These are phyloP conservation scores for Drosophila burlai DNA, from an alignment of 1,140 invertebrate species.

Conservation along the genomic window DNA sequence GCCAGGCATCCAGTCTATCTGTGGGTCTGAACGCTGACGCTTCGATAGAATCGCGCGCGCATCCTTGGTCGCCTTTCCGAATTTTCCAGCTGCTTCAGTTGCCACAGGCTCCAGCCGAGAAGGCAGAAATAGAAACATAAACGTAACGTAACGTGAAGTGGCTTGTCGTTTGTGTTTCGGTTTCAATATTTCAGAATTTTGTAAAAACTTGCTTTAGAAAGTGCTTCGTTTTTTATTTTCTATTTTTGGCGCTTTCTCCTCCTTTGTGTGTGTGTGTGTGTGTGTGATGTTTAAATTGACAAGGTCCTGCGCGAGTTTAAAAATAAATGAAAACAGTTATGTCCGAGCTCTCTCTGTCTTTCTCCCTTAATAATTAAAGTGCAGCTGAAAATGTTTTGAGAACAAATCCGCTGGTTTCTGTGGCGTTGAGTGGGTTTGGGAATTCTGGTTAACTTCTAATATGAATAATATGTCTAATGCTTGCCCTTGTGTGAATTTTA, in stretches of 20 bases:
- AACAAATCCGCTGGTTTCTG: slow-evolving; percentile 7
- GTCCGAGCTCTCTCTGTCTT: slow-evolving; percentile 19
- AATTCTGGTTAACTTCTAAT: slow-evolving; percentile 10
- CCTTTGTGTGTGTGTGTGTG: slow-evolving; percentile 20
- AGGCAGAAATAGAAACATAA: slow-evolving; percentile 24
- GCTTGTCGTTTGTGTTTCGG: not conserved
- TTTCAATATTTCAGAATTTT: slow-evolving; percentile 3
- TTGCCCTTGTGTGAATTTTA: too few relatives aligned
- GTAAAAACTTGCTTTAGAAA: slow-evolving; percentile 16
- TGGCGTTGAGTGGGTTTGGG: not conserved
- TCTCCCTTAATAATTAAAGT: slow-evolving; percentile 26
- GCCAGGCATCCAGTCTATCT: slow-evolving; percentile 69
- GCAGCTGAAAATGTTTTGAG: slow-evolving; percentile 27
- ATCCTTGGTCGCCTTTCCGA: slow-evolving; percentile 12
- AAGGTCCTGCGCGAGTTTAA: slow-evolving; percentile 61
- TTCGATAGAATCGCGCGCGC: slow-evolving; percentile 52
- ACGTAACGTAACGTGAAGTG: slow-evolving; percentile 41
- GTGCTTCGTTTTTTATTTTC: slow-evolving; percentile 16
- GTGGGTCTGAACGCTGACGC: slow-evolving; percentile 52
- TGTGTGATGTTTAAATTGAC: slow-evolving; percentile 46
- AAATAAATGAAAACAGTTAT: slow-evolving; percentile 74
- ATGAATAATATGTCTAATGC: too few relatives aligned
- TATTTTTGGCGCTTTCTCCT: slow-evolving; percentile 40
- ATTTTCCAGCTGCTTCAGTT: slow-evolving; percentile 36
- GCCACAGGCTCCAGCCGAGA: slow-evolving; percentile 31